These are phyloP conservation scores for Thalassophryne amazonica DNA, from an alignment of 2,797 vertebrate genomes.

Conservation along the genomic window DNA sequence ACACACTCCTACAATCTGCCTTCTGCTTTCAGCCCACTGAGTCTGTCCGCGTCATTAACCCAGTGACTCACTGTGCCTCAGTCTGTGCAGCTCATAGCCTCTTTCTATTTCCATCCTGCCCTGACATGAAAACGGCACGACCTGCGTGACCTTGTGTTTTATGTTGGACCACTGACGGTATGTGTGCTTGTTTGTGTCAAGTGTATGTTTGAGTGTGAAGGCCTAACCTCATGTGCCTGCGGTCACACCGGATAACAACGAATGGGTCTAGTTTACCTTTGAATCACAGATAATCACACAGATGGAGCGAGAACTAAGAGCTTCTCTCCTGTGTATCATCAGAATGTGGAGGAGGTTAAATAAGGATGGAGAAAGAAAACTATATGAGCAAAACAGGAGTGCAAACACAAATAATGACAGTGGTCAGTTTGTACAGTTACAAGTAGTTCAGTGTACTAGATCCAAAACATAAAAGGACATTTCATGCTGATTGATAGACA, in stretches of 20 bases:
- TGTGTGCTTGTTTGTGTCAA: conserved; percentile 9
- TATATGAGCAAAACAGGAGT: background rate
- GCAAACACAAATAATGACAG: too few relatives aligned
- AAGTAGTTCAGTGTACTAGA: too few relatives aligned
- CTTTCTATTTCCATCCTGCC: conserved; percentile 64
- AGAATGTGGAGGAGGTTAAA: background rate
- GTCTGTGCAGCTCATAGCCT: conserved; percentile 59
- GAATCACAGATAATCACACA: background rate
- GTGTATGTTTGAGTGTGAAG: conserved; percentile 34
- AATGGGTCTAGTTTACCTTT: conserved; percentile 12
- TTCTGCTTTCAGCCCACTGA: conserved; percentile 60
- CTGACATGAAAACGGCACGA: conserved; percentile 60
- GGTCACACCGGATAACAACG: conserved; percentile 7
- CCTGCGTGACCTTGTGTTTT: conserved; percentile 60
- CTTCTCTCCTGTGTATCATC: background rate
- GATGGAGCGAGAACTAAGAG: background rate
- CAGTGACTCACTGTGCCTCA: conserved; percentile 67
- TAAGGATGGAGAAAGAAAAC: background rate
- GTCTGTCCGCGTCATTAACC: conserved; percentile 61
- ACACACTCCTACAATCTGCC: conserved; percentile 16
- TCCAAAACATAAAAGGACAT: too few relatives aligned
- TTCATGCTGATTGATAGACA: too few relatives aligned
- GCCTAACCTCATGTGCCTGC: conserved; percentile 13
- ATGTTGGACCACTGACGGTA: conserved; percentile 34
- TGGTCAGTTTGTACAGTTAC: too few relatives aligned